Evolutionary conservation across 2,797 vertebrate species (phyloP).

Genomic region (Malurus splendens): DNA sequence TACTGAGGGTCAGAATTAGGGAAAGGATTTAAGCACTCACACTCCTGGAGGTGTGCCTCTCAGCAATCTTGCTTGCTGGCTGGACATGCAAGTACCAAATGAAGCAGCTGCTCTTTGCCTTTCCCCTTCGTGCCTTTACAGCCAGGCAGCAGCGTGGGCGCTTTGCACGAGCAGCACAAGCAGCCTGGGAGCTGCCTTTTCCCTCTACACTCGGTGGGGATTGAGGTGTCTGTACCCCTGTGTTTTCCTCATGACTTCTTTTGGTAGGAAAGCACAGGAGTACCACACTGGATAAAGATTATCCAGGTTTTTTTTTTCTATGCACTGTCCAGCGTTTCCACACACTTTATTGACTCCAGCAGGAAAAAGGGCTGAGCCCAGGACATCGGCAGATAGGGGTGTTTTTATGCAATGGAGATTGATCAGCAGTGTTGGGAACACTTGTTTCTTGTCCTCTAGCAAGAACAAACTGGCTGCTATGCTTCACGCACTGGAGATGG

Average conservation of each 20-base stretch:
- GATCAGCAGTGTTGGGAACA: not conserved
- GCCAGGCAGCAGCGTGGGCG: not conserved
- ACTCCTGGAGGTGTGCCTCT: not conserved
- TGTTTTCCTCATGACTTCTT: rapidly evolving
- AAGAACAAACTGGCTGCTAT: not conserved
- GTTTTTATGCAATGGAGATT: not conserved
- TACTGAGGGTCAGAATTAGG: not conserved
- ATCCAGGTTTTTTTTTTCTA: not conserved
- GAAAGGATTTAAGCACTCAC: not conserved
- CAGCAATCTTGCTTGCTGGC: not conserved
- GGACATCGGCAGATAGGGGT: not conserved
- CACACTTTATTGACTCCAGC: not conserved
- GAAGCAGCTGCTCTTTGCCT: not conserved
- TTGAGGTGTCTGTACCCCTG: not conserved
- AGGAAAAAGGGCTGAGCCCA: not conserved
- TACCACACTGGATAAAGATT: rapidly evolving
- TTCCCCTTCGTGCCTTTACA: rapidly evolving
- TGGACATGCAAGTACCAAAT: not conserved
- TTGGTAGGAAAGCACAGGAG: not conserved
- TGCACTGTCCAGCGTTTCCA: rapidly evolving
- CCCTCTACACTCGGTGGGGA: rapidly evolving
- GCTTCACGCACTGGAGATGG: not conserved
- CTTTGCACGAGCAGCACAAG: not conserved
- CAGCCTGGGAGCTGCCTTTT: not conserved
- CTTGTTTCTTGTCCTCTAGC: not conserved